phyloP scores from a whole-genome alignment of 1,140 invertebrate genomes.

The Drosophila dunni region DNA sequence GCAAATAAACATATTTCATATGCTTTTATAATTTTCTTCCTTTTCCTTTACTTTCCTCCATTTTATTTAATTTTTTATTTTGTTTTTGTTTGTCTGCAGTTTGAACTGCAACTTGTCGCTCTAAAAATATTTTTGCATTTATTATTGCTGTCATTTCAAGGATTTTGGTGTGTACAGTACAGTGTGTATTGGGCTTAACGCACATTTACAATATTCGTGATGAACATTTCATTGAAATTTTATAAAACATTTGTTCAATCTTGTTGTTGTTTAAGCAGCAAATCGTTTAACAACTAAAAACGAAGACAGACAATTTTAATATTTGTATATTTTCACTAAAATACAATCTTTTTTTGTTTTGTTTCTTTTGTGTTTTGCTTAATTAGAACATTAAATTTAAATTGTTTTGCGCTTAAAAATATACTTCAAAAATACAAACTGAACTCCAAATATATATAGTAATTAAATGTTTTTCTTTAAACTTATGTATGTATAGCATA shows the following conservation, averaged over 20 bases:
- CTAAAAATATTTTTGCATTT: conserved; percentile 58
- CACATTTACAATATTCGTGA: conserved; percentile 49
- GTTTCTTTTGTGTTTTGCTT: conserved; percentile 58
- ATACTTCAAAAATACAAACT: conserved; percentile 68
- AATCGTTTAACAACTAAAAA: conserved; percentile 64
- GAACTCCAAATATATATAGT: conserved; percentile 56
- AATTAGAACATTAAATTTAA: conserved; percentile 69
- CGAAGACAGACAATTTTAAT: conserved; percentile 49
- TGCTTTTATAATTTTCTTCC: conserved; percentile 28
- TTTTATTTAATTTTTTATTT: too few species aligned
- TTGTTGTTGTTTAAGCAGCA: conserved; percentile 42
- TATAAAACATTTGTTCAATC: conserved; percentile 20
- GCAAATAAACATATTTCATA: conserved; percentile 76
- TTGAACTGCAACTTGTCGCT: conserved; percentile 52
- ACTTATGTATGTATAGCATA: conserved; percentile 49
- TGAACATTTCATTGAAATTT: conserved; percentile 18
- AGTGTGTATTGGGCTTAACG: conserved; percentile 33
- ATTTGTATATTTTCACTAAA: conserved; percentile 60
- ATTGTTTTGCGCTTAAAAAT: conserved; percentile 67
- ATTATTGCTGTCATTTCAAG: conserved; percentile 58
- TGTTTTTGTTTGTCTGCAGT: conserved; percentile 41
- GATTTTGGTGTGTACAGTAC: conserved; percentile 59
- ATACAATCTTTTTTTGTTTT: conserved; percentile 42
- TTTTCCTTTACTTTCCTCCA: too few species aligned
- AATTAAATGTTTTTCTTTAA: conserved; percentile 40